Percentiles rank a stretch among this genome's conserved stretches.
Conservation (phyloP, 2,888 invertebrate species). For the Campoletis raptor region DNA sequence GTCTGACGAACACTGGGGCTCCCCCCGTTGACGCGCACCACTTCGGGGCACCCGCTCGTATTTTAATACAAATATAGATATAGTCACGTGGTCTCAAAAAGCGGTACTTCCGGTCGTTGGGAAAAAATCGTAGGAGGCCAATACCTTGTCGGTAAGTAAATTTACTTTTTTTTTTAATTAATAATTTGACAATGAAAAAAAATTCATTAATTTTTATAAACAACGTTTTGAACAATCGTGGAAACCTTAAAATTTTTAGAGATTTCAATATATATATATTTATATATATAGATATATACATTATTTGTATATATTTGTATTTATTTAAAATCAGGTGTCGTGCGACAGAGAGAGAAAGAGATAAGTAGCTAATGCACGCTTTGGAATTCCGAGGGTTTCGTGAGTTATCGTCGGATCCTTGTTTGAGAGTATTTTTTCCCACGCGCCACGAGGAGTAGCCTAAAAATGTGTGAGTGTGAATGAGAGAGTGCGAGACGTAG, state of each 20-base stretch:
- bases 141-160: constrained; percentile 56
- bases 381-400: constrained; percentile 62
- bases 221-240: neutral
- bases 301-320: neutral
- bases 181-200: neutral
- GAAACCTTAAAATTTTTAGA: neutral
- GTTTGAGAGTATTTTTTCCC: constrained; percentile 65
- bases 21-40: constrained; percentile 32
- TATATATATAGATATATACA: neutral
- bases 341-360: constrained; percentile 29
- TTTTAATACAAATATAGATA: constrained; percentile 37
- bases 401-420: constrained; percentile 67
- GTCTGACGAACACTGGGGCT: constrained; percentile 48
- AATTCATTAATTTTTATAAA: neutral
- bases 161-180: neutral
- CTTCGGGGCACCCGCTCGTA: constrained; percentile 52
- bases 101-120: constrained; percentile 57
- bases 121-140: constrained; percentile 46
- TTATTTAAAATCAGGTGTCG: neutral
- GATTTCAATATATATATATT: neutral
- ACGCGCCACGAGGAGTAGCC: constrained; percentile 31
- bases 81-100: neutral
- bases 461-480: constrained; percentile 5
- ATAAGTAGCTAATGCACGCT: constrained; percentile 55
- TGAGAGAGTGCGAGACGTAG: neutral